These are phyloP conservation scores for Porites australiensis DNA, from an alignment of 64 coral and sea anemone genomes.

Conservation along the genomic window DNA sequence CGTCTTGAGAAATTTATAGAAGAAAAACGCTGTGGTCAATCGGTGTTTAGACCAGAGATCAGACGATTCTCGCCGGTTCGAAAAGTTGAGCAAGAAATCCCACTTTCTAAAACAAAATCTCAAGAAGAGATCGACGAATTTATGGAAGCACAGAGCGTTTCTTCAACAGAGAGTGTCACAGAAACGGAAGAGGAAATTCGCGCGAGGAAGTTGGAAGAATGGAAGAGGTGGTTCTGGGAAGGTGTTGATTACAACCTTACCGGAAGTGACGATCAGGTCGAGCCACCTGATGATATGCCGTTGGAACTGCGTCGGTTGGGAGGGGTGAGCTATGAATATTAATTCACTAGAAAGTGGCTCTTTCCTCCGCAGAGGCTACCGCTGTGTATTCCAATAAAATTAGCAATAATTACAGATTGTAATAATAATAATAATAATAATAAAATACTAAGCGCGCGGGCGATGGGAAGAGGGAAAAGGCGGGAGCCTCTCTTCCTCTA, in stretches of 20 bases:
- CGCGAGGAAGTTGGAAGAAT: conserved; percentile 54
- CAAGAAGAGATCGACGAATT: conserved; percentile 44
- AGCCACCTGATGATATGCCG: conserved; percentile 61
- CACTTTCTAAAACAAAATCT: neutral
- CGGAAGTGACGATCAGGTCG: conserved; percentile 7
- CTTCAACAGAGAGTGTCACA: conserved; percentile 61
- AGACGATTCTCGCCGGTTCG: neutral
- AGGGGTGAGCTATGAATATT: conserved; percentile 20
- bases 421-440: too few species aligned
- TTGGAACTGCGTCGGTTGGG: conserved; percentile 52
- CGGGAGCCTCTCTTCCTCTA: too few species aligned
- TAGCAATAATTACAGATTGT: too few species aligned
- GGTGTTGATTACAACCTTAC: conserved; percentile 38
- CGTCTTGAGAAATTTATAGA: neutral
- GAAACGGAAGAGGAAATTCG: conserved; percentile 15
- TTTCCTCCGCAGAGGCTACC: too few species aligned
- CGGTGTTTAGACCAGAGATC: neutral
- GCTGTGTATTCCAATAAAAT: too few species aligned
- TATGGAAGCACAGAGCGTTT: conserved; percentile 57
- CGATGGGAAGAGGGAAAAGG: too few species aligned
- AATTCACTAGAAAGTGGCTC: neutral
- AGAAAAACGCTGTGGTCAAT: neutral
- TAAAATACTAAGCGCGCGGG: neutral
- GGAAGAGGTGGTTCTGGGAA: conserved; percentile 78
- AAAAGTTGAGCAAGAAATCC: neutral